Base-by-base conservation (phyloP, 2,888 invertebrate genomes). In the Oxyscelio sp. region DNA sequence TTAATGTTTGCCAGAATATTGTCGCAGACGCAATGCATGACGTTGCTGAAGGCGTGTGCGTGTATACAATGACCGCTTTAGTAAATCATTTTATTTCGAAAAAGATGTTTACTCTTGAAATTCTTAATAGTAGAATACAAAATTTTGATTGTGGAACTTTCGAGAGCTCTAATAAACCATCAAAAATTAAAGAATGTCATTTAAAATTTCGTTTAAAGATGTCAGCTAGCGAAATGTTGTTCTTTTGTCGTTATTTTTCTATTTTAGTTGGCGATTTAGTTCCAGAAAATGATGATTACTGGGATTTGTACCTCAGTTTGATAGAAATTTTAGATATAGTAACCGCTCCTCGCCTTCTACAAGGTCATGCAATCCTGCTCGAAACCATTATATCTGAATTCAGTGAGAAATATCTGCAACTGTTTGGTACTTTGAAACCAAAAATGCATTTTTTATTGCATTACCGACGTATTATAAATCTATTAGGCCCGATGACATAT, bases 161-260 rank as follows among this genome's bases (percentile, higher is more conserved):
- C n/a, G n/a, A n/a, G n/a, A n/a, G n/a, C n/a, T n/a, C n/a, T n/a
- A n/a, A n/a, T n/a, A n/a, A n/a, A n/a, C n/a, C n/a, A n/a, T n/a
- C n/a, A n/a, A n/a, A n/a, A n/a, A n/a, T n/a, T n/a, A n/a, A n/a
- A n/a, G n/a, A n/a, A n/a, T n/a, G n/a, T n/a, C n/a, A n/a, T n/a
- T n/a, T n/a, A n/a, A n/a, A n/a, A n/a, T n/a, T n/a, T n/a, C n/a
- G n/a, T n/a, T n/a, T n/a, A n/a, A n/a, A n/a, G n/a, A n/a, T n/a
- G n/a, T n/a, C n/a, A n/a, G n/a, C n/a, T n/a, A 15, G 61, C 1
- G 70, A 79, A 48, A 79, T 61, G 59, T 17, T 79, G 11, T 63
- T 54, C 75, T 70, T 83, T 15, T 68, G 24, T 17, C 24, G 80
- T 54, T 83, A 85, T 50, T 85, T 83, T 38, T 52, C 71, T 13